Base-by-base conservation (phyloP, 2,797 vertebrate species). In the Triplophysa bombifrons region DNA sequence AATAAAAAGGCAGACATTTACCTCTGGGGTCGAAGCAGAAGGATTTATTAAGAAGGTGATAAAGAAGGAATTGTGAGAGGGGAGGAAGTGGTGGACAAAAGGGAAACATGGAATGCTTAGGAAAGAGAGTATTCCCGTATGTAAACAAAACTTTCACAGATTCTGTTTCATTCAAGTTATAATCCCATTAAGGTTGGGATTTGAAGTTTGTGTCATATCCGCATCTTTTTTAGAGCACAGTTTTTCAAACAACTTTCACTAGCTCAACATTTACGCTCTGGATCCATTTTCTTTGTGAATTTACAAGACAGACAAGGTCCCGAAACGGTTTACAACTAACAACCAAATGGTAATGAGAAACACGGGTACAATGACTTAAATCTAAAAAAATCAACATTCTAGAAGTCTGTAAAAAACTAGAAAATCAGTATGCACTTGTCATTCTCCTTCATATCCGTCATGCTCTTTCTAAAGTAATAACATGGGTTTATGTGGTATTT, bases 31-130 rank as follows among this genome's bases (percentile, higher is more conserved):
- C 82, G 81, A 88, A 88, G 87, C 89, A 87, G 70, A 89, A 83
- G 85, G 85, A 85, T 94, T 94, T 94, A 93, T 93, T 94, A 88
- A 89, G 83, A 90, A 82, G 86, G 80, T 85, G 82, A 85, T 83
- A 83, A 79, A 81, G 78, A 80, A 74, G 69, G 80, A 79, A 82
- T 70, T n/a, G 51, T 78, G 72, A 20, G 17, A 50, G 83, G 78
- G 80, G 65, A 48, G 53, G 19, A 19, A 27, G 50, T 38, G 74
- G 64, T 69, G 50, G 38, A 4, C 58, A 61, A 58, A 72, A 56
- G 61, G 50, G 63, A 55, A 64, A 73, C 65, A 58, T 78, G 74
- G 55, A 76, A 81, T 83, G 81, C 53, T 61, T 75, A 48, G 41
- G 46, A 25, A 66, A 34, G 30, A 53, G 53, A 80, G 84, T 85